phyloP scores from a whole-genome alignment of 2,888 invertebrate genomes.

The Cryptus viduatorius region DNA sequence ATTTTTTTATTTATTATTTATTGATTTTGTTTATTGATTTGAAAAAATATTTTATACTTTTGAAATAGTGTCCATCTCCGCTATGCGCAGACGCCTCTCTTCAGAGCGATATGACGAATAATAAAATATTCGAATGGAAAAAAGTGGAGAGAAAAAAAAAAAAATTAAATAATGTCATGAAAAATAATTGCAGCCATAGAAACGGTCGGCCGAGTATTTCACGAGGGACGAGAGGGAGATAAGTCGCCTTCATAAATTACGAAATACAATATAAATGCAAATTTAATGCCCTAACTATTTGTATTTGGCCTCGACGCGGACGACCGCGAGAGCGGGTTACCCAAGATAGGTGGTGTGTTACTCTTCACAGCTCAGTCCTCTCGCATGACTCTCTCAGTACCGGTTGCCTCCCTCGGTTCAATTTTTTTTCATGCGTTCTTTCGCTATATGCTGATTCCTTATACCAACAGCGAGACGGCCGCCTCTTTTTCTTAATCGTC shows the following conservation, averaged over 20 bases:
- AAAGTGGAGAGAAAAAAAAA: not conserved
- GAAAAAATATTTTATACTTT: too few species aligned
- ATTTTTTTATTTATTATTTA: too few species aligned
- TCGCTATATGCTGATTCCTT: conserved; percentile 41
- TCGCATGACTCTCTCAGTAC: conserved; percentile 55
- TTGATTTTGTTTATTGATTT: too few species aligned
- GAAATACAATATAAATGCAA: conserved; percentile 82
- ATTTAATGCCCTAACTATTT: conserved; percentile 79
- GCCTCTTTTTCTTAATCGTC: conserved; percentile 35
- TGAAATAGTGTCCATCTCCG: not conserved
- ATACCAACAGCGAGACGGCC: not conserved
- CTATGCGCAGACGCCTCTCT: not conserved
- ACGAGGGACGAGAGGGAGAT: conserved; percentile 66
- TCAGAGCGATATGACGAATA: conserved; percentile 16
- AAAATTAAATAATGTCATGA: conserved; percentile 15
- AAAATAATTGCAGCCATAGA: conserved; percentile 47
- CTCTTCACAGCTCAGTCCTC: conserved; percentile 29
- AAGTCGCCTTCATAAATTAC: conserved; percentile 80
- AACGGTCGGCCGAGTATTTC: conserved; percentile 17
- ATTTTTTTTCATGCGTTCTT: conserved; percentile 45
- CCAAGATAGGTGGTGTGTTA: conserved; percentile 50
- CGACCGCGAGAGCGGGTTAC: conserved; percentile 19
- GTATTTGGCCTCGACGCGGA: conserved; percentile 70
- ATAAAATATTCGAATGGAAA: conserved; percentile 10
- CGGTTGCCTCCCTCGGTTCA: conserved; percentile 47